A percentile compares a stretch with the other conserved stretches of the same genome.
phyloP scores from a whole-genome alignment of 2,113 vertebrate species.

The Heloderma charlesbogerti region DNA sequence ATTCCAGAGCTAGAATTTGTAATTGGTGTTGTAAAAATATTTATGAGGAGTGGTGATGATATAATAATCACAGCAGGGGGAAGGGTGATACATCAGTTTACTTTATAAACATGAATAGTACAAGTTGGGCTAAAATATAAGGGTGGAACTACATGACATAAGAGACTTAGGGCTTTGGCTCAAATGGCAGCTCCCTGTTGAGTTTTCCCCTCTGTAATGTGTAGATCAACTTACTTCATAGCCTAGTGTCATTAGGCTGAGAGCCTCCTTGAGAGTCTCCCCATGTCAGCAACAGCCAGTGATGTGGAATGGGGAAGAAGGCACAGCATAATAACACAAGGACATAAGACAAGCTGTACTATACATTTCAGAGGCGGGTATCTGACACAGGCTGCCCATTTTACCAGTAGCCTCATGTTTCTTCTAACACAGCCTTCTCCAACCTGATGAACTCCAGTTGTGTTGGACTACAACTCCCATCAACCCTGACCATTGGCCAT shows the following conservation, averaged over 20 bases:
- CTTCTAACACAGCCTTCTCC: not conserved
- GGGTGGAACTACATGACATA: no score
- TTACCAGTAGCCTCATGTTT: not conserved
- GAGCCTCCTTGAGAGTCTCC: not conserved
- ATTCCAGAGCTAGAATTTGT: no score
- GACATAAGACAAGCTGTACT: not conserved
- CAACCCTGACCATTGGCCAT: no score
- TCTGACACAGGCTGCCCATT: not conserved
- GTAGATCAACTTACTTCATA: not conserved
- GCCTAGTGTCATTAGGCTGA: not conserved
- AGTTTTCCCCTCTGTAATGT: not conserved
- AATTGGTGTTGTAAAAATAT: no score
- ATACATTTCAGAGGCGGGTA: not conserved
- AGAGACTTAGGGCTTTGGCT: no score
- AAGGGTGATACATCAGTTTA: no score
- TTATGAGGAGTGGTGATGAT: no score
- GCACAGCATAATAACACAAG: not conserved
- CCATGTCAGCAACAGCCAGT: not conserved
- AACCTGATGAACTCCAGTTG: no score
- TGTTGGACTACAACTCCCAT: no score
- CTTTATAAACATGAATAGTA: not conserved
- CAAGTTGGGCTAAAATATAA: no score
- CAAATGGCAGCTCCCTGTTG: no score
- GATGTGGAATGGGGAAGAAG: not conserved
- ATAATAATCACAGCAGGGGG: no score